A percentile compares a stretch with the other conserved stretches of the same genome.
These are phyloP conservation scores for Rallus crepitans DNA, from an alignment of 2,797 vertebrate genomes.

Conservation along the genomic window DNA sequence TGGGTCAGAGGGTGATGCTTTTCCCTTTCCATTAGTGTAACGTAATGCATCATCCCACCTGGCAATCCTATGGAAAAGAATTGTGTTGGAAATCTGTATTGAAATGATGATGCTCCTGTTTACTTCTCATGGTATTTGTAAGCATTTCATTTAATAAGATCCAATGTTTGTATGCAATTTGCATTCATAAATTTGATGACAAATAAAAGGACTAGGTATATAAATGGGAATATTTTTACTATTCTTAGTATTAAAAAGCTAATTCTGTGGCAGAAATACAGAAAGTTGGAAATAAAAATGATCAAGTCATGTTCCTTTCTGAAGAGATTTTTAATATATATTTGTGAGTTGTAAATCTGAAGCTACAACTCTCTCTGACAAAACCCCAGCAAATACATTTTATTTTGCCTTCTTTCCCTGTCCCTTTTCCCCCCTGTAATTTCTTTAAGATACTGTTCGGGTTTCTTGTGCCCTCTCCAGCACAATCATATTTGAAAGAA, in stretches of 20 bases:
- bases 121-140: background rate
- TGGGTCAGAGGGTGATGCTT: background rate
- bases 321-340: background rate
- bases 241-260: background rate
- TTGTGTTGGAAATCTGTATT: background rate
- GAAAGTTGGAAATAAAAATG: background rate
- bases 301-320: background rate
- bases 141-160: background rate
- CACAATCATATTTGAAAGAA: background rate
- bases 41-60: background rate
- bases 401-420: background rate
- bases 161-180: background rate
- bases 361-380: background rate
- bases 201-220: background rate
- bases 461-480: background rate
- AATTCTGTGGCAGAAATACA: background rate
- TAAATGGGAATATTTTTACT: background rate
- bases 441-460: background rate
- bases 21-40: background rate
- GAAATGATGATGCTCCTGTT: background rate
- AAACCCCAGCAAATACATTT: background rate
- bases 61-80: background rate
- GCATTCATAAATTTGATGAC: background rate
- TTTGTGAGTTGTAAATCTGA: background rate
- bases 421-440: accelerated